phyloP scores from a whole-genome alignment of 2,888 invertebrate species.

The Hydropsyche betteni region DNA sequence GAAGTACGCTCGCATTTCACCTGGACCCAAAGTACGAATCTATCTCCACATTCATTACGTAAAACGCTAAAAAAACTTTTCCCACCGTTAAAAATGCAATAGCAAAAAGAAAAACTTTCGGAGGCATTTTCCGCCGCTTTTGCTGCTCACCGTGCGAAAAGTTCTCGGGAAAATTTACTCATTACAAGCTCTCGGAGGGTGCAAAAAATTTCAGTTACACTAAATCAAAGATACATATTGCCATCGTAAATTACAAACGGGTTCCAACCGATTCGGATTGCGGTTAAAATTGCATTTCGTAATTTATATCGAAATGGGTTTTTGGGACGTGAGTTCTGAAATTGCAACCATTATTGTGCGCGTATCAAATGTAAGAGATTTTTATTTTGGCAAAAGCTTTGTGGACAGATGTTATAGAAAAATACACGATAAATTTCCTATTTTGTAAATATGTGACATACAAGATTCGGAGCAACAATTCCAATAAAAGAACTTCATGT shows the following conservation, averaged over 20 bases:
- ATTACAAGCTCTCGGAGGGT: conserved; percentile 23
- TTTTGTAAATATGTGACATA: too few relatives aligned
- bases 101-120: conserved; percentile 20
- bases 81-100: conserved; percentile 6
- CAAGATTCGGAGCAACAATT: too few relatives aligned
- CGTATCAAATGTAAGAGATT: too few relatives aligned
- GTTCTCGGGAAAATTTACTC: conserved; percentile 30
- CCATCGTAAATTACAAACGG: conserved; percentile 28
- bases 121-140: conserved; percentile 21
- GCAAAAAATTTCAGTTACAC: conserved; percentile 24
- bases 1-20: not conserved
- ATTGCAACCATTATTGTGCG: not conserved
- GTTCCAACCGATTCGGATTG: conserved; percentile 34
- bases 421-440: too few relatives aligned
- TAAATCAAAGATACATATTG: conserved; percentile 43
- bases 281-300: conserved; percentile 39
- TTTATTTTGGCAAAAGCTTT: too few relatives aligned
- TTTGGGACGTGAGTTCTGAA: conserved; percentile 15
- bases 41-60: conserved; percentile 17
- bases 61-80: not conserved
- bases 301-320: conserved; percentile 34
- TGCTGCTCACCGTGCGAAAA: conserved; percentile 7
- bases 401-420: too few relatives aligned
- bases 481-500: too few relatives aligned
- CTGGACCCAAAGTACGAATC: not conserved